These are phyloP conservation scores for Chrysotoxum bicinctum DNA, from an alignment of 2,888 invertebrate species.

Conservation along the genomic window DNA sequence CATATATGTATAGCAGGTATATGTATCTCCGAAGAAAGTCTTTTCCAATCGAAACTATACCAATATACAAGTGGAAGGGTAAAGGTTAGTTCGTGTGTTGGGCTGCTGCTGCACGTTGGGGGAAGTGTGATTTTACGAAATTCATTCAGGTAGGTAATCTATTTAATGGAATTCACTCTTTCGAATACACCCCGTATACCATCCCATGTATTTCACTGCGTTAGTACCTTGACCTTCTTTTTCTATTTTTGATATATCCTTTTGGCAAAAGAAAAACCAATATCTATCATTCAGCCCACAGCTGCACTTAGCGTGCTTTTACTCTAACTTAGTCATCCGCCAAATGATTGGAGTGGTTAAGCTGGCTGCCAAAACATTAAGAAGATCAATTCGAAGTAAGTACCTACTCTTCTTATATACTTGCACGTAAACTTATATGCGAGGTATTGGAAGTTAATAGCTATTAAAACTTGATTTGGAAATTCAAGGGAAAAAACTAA, in stretches of 20 bases:
- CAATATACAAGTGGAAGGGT: neutral
- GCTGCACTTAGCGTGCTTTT: constrained; percentile 46
- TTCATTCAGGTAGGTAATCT: constrained; percentile 72
- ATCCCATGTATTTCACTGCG: constrained; percentile 2
- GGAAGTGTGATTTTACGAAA: constrained; percentile 65
- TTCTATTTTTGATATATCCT: constrained; percentile 11
- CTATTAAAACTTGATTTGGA: constrained; percentile 10
- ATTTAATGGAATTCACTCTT: constrained; percentile 68
- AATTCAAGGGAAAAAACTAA: neutral
- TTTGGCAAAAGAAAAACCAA: neutral
- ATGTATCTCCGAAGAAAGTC: neutral
- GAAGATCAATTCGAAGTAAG: constrained; percentile 59
- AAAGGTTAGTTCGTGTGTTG: neutral
- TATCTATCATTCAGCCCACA: neutral
- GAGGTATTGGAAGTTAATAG: neutral
- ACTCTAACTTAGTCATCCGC: neutral
- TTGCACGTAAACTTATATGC: neutral
- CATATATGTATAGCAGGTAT: neutral
- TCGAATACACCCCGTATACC: neutral
- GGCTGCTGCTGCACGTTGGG: constrained; percentile 6
- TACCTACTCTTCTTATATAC: neutral
- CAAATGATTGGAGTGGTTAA: neutral
- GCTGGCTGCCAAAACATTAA: constrained; percentile 56
- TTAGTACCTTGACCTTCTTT: constrained; percentile 66
- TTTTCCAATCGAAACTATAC: neutral